Evolutionary conservation across 2,113 vertebrate species (phyloP).

Genomic region (Mandrillus leucophaeus): DNA sequence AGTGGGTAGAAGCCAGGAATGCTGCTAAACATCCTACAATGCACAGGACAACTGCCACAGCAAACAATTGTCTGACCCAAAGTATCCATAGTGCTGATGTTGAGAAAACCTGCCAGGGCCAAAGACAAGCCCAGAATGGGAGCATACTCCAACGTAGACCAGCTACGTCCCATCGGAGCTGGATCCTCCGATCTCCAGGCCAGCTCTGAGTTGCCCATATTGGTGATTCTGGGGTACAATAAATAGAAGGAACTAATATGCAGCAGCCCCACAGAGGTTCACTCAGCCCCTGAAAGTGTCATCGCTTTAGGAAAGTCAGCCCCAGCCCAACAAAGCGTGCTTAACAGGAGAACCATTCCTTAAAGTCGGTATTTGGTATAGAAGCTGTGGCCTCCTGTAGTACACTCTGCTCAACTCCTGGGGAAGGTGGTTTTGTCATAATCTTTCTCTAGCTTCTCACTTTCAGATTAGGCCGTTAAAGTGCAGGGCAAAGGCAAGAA

Average conservation of each 20-base stretch:
- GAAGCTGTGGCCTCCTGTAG: background rate
- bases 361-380: background rate
- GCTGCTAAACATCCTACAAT: background rate
- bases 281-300: background rate
- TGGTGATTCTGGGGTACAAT: background rate
- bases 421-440: background rate
- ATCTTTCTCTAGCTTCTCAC: conserved; percentile 39
- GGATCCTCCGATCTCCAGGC: background rate
- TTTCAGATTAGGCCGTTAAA: background rate
- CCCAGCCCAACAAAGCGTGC: background rate
- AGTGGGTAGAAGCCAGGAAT: background rate
- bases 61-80: background rate
- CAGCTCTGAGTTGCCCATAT: rapidly evolving
- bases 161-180: background rate
- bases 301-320: background rate
- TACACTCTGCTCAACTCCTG: background rate
- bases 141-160: too few relatives aligned
- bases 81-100: background rate
- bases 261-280: background rate
- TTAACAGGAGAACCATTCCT: background rate
- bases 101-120: background rate
- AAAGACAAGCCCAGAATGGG: background rate
- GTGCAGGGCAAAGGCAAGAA: conserved; percentile 16
- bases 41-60: background rate
- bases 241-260: background rate